These are phyloP conservation scores for Clytia hemisphaerica DNA, from an alignment of 30 jellyfish, hydroid and myxozoan species.

Conservation along the genomic window DNA sequence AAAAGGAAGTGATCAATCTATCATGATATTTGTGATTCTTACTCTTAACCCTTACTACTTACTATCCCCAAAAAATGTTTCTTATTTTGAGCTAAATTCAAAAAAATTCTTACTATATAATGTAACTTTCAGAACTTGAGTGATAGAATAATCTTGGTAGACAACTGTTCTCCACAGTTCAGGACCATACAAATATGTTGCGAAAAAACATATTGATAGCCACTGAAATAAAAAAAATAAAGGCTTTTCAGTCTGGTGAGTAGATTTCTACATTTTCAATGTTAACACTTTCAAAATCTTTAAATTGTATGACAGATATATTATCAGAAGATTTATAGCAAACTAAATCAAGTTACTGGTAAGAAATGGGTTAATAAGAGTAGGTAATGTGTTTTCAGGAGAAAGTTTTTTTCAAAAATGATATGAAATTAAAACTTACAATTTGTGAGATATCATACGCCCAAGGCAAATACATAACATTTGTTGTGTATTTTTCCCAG, in stretches of 20 bases:
- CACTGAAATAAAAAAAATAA: constrained; percentile 23
- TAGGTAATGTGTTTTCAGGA: too few relatives aligned
- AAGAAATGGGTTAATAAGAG: too few relatives aligned
- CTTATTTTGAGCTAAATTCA: not conserved
- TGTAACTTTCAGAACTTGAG: constrained; percentile 23
- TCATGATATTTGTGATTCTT: too few relatives aligned
- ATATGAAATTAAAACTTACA: constrained; percentile 30
- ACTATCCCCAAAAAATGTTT: too few relatives aligned
- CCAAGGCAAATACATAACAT: constrained; percentile 86
- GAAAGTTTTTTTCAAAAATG: too few relatives aligned
- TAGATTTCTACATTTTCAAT: too few relatives aligned
- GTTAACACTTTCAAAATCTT: too few relatives aligned
- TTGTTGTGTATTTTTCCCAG: constrained; percentile 86
- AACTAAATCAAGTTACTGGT: too few relatives aligned
- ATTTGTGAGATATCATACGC: constrained; percentile 79
- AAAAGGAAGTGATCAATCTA: not conserved
- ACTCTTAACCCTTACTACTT: too few relatives aligned
- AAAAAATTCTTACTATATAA: constrained; percentile 28
- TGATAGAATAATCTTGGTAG: not conserved
- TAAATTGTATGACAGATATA: too few relatives aligned
- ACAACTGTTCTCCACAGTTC: constrained; percentile 41
- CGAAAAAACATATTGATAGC: constrained; percentile 31
- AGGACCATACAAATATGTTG: constrained; percentile 42
- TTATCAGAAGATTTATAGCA: too few relatives aligned
- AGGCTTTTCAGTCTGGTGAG: too few relatives aligned